phyloP scores from a whole-genome alignment of 1,140 invertebrate genomes.

The Anoplophora glabripennis region DNA sequence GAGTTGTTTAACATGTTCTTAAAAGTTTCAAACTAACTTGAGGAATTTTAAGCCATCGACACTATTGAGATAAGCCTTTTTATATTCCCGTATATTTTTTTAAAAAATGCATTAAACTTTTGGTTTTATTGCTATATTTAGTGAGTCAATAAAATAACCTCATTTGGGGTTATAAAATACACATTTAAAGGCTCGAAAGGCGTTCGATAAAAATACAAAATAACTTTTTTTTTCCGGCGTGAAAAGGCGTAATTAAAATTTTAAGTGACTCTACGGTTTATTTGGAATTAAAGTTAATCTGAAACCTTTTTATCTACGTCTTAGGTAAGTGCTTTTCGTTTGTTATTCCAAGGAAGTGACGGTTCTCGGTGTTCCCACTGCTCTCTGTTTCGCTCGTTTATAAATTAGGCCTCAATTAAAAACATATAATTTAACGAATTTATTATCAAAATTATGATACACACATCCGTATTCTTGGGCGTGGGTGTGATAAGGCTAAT shows the following conservation, averaged over 20 bases:
- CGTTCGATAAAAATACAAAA: slow-evolving; percentile 1
- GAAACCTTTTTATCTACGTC: too few relatives aligned
- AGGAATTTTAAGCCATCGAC: slow-evolving; percentile 14
- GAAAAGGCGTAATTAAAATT: background rate
- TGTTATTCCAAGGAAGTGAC: too few relatives aligned
- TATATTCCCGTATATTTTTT: slow-evolving; percentile 14
- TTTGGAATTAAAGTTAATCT: too few relatives aligned
- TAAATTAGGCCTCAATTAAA: too few relatives aligned
- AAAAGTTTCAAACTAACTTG: slow-evolving; percentile 17
- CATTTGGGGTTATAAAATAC: slow-evolving; percentile 11
- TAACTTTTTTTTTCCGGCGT: slow-evolving; percentile 5
- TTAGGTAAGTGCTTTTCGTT: too few relatives aligned
- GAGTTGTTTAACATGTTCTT: slow-evolving; percentile 18
- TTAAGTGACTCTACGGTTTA: too few relatives aligned
- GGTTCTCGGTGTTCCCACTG: too few relatives aligned
- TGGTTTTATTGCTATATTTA: slow-evolving; percentile 18
- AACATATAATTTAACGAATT: slow-evolving; percentile 7
- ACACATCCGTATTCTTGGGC: slow-evolving; percentile 14
- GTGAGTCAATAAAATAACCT: slow-evolving; percentile 11
- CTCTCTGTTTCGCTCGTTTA: too few relatives aligned
- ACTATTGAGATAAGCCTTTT: slow-evolving; percentile 11
- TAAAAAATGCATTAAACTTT: slow-evolving; percentile 16
- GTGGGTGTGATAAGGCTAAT: slow-evolving; percentile 20
- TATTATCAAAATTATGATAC: slow-evolving; percentile 16
- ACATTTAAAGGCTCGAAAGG: slow-evolving; percentile 6